phyloP scores from a whole-genome alignment of 2,797 vertebrate species.

The Gila robusta region DNA sequence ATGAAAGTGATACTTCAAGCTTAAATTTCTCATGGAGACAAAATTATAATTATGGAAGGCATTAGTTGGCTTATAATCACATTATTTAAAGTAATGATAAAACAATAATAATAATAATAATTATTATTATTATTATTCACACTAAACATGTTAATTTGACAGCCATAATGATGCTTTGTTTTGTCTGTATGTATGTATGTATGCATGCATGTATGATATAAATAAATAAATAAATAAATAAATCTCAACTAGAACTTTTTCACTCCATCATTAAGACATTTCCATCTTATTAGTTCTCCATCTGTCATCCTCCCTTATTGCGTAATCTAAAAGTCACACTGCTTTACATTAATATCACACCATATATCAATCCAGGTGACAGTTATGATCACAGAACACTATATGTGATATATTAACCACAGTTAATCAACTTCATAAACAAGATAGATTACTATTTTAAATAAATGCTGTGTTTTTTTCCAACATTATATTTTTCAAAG shows the following conservation, averaged over 20 bases:
- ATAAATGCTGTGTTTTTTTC: background rate
- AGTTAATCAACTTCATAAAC: constrained; percentile 8
- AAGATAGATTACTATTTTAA: background rate
- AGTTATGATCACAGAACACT: constrained; percentile 14
- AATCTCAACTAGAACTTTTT: background rate
- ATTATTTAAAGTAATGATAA: background rate
- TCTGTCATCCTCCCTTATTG: background rate
- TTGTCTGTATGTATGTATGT: too few relatives aligned
- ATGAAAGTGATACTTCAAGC: too few relatives aligned
- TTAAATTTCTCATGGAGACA: too few relatives aligned
- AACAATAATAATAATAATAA: background rate
- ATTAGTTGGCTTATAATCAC: background rate
- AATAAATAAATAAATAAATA: background rate
- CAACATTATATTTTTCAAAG: background rate
- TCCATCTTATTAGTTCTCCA: background rate
- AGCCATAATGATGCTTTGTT: background rate
- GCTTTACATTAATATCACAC: constrained; percentile 4
- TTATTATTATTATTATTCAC: background rate
- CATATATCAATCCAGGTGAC: constrained; percentile 6
- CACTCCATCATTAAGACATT: background rate
- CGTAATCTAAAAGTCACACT: background rate
- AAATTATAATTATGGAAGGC: too few relatives aligned
- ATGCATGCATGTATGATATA: too few relatives aligned
- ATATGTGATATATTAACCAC: background rate
- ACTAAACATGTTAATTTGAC: background rate